These are phyloP conservation scores for Ceratosolen solmsi DNA, from an alignment of 1,140 invertebrate genomes.

Conservation along the genomic window DNA sequence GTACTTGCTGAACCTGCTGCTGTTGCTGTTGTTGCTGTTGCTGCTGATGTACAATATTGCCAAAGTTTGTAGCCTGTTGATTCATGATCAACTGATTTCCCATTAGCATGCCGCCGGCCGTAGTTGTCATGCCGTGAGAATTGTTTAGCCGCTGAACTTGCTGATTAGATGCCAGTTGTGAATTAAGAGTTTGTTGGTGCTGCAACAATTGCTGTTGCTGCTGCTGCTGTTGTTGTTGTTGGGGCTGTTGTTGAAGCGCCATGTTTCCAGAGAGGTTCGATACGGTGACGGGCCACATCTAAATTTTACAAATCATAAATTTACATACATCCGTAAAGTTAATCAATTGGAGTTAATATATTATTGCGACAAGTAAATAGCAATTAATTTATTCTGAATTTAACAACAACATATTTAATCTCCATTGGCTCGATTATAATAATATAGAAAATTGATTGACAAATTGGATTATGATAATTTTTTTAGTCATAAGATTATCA, in stretches of 20 bases:
- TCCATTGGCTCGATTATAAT: no score
- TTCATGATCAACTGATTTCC: slow-evolving; percentile 69
- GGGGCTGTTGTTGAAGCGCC: slow-evolving; percentile 32
- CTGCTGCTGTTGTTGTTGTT: slow-evolving; percentile 42
- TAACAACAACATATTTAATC: no score
- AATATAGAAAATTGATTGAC: no score
- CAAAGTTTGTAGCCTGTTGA: slow-evolving; percentile 66
- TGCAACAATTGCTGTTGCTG: slow-evolving; percentile 42
- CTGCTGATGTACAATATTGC: slow-evolving; percentile 65
- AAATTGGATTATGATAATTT: no score
- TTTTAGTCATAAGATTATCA: no score
- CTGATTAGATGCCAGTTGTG: slow-evolving; percentile 29
- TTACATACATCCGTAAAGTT: no score
- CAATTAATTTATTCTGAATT: no score
- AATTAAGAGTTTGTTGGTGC: slow-evolving; percentile 38
- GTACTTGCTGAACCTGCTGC: slow-evolving; percentile 65
- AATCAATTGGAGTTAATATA: no score
- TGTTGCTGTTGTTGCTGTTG: slow-evolving; percentile 63
- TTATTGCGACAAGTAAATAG: no score
- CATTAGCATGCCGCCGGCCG: slow-evolving; percentile 65
- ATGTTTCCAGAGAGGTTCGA: slow-evolving; percentile 57
- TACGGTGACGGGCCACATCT: slow-evolving; percentile 71
- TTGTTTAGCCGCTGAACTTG: slow-evolving; percentile 52
- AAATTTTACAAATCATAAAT: not conserved
- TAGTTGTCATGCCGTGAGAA: slow-evolving; percentile 66